phyloP scores from a whole-genome alignment of 64 coral and sea anemone species.

The Montipora foliosa region DNA sequence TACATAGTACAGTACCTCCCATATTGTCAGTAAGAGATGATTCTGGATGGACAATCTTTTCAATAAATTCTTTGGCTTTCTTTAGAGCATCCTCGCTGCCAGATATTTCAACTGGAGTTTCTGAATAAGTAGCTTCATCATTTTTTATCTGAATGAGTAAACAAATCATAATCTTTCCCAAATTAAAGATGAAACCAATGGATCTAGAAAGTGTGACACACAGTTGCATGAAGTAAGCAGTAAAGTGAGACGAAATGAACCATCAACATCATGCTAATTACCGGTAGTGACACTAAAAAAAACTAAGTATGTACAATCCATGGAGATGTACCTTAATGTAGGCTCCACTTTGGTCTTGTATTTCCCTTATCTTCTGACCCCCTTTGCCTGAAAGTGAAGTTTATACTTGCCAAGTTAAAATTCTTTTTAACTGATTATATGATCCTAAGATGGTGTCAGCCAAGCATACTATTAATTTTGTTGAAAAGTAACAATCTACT shows the following conservation, averaged over 20 bases:
- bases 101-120: conserved; percentile 85
- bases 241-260: too few species aligned
- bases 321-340: conserved; percentile 48
- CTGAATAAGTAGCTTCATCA: conserved; percentile 73
- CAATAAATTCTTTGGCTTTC: conserved; percentile 91
- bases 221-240: too few species aligned
- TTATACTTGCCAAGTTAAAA: too few species aligned
- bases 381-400: conserved; percentile 62
- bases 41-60: conserved; percentile 70
- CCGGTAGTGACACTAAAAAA: too few species aligned
- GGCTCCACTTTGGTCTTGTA: conserved; percentile 81
- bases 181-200: too few species aligned
- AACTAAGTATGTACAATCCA: too few species aligned
- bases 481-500: too few species aligned
- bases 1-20: conserved; percentile 33
- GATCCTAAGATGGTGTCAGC: too few species aligned
- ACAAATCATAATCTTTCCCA: background rate
- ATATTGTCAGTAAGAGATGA: conserved; percentile 41
- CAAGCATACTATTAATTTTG: too few species aligned
- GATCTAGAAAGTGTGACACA: too few species aligned
- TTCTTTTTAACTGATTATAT: too few species aligned
- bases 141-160: conserved; percentile 73
- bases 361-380: conserved; percentile 76
- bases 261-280: too few species aligned
- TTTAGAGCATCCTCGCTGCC: conserved; percentile 66